Conservation (phyloP, 2,797 vertebrate species). For the Rousettus madagascariensis region DNA sequence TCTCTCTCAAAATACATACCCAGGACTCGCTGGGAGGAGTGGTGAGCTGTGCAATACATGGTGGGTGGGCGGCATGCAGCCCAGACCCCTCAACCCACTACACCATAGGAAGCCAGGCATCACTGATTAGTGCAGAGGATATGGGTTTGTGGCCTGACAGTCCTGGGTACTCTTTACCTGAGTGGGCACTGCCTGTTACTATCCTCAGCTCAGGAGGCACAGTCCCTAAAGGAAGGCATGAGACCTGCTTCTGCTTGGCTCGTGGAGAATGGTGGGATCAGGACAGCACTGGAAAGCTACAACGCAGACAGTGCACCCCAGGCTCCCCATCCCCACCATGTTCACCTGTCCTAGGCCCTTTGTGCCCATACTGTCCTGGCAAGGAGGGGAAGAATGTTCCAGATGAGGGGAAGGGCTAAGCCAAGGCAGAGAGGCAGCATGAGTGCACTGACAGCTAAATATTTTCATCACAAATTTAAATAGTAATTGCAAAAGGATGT, state of each 20-base stretch:
- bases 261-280: neutral
- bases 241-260: neutral
- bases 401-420: neutral
- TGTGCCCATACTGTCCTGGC: neutral
- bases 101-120: neutral
- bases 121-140: neutral
- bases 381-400: neutral
- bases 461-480: neutral
- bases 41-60: neutral
- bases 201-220: neutral
- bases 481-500: neutral
- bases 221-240: neutral
- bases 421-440: neutral
- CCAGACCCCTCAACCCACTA: neutral
- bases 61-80: neutral
- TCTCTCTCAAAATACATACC: neutral
- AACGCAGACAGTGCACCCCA: no score
- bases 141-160: neutral
- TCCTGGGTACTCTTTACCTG: neutral
- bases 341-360: neutral
- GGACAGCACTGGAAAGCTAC: neutral
- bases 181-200: neutral
- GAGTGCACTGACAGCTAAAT: neutral
- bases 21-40: neutral
- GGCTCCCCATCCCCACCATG: rapidly evolving